Percentiles rank a stretch among this genome's conserved stretches.
phyloP scores from a whole-genome alignment of 2,113 vertebrate genomes.

The Corvus cornix region DNA sequence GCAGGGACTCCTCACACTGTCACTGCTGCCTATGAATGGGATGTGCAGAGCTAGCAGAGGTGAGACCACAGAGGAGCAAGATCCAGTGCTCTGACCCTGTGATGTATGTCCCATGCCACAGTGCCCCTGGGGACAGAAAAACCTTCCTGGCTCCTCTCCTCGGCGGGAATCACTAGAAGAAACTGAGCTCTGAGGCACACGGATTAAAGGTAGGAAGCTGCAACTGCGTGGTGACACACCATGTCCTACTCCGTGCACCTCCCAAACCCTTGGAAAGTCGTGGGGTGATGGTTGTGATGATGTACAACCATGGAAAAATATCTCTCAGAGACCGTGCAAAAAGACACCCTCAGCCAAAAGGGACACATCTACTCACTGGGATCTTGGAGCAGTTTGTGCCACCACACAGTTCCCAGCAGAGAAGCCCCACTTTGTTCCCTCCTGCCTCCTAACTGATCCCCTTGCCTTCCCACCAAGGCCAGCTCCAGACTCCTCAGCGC shows the following conservation, averaged over 20 bases:
- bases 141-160: background rate
- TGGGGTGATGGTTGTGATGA: background rate
- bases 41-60: background rate
- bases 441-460: background rate
- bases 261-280: background rate
- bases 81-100: background rate
- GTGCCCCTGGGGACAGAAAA: background rate
- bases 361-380: no score
- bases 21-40: background rate
- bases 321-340: background rate
- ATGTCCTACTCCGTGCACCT: accelerated
- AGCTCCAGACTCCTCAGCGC: background rate
- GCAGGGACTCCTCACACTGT: background rate
- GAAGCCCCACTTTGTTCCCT: accelerated
- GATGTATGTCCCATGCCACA: no score
- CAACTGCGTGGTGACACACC: background rate
- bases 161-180: background rate
- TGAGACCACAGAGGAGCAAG: accelerated
- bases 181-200: background rate
- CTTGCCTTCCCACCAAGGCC: background rate
- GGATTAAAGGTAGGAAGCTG: background rate
- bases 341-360: background rate
- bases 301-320: accelerated
- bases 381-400: background rate
- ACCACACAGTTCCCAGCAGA: background rate